These are phyloP conservation scores for Mesocricetus auratus DNA, from an alignment of 2,113 vertebrate species.

Conservation along the genomic window DNA sequence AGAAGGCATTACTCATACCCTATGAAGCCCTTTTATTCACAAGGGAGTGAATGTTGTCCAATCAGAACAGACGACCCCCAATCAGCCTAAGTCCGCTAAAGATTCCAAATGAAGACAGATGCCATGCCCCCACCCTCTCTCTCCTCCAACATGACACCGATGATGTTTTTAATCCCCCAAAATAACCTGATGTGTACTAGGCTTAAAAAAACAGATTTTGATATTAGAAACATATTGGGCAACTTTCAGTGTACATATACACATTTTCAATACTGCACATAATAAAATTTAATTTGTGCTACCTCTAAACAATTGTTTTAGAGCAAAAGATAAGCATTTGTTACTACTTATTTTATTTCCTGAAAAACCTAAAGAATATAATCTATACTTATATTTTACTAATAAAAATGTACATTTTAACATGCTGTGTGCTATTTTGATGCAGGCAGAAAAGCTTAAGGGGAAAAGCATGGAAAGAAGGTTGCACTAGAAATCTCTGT, in stretches of 20 bases:
- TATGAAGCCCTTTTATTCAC: not conserved
- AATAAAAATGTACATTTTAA: not conserved
- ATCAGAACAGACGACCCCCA: not conserved
- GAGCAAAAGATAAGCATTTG: not conserved
- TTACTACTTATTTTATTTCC: not conserved
- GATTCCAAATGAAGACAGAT: constrained; percentile 29
- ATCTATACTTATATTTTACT: not conserved
- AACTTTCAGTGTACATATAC: not conserved
- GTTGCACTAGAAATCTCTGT: not conserved
- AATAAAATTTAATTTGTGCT: not conserved
- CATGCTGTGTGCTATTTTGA: not conserved
- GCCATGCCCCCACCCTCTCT: not conserved
- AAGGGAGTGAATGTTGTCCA: not conserved
- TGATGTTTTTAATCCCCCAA: not conserved
- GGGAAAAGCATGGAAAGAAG: not conserved
- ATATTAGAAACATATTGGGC: not conserved
- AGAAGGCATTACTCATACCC: not conserved
- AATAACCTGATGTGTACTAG: constrained; percentile 19
- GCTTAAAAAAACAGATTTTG: not conserved
- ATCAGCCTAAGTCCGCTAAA: not conserved
- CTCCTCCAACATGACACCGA: constrained; percentile 16
- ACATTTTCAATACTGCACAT: constrained; percentile 23
- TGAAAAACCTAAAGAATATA: not conserved
- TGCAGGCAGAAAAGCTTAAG: not conserved
- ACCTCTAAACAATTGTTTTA: not conserved